A percentile compares a stretch with the other conserved stretches of the same genome.
These are phyloP conservation scores for Tenthredo livida DNA, from an alignment of 2,888 invertebrate species.

Conservation along the genomic window DNA sequence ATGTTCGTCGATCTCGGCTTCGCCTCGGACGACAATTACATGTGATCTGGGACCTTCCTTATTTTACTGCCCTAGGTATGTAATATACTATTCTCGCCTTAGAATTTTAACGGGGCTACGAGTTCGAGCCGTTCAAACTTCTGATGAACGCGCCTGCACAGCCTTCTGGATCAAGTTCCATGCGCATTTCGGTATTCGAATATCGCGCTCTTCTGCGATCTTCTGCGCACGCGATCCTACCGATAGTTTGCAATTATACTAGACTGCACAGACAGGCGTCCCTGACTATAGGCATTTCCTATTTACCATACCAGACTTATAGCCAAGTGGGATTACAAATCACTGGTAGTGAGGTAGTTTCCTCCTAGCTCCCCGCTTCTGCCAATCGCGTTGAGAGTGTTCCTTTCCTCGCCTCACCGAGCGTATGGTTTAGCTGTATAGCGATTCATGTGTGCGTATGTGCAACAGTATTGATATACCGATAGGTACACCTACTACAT, in stretches of 20 bases:
- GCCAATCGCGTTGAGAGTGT: conserved; percentile 30
- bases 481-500: not conserved
- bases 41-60: no score
- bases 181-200: not conserved
- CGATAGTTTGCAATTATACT: conserved; percentile 25
- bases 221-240: not conserved
- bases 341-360: conserved; percentile 23
- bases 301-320: conserved; percentile 51
- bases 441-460: not conserved
- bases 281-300: conserved; percentile 50
- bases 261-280: conserved; percentile 38
- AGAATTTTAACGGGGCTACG: no score
- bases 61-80: no score
- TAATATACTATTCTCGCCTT: no score
- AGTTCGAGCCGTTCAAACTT: no score
- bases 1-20: no score
- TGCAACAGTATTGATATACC: not conserved
- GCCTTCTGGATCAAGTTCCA: no score
- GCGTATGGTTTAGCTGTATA: not conserved
- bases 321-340: conserved; percentile 48
- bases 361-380: conserved; percentile 28
- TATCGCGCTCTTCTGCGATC: not conserved
- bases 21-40: no score
- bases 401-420: conserved; percentile 29
- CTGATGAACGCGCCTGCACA: no score